phyloP scores from a whole-genome alignment of 2,888 invertebrate species.

The Cephus spinipes region DNA sequence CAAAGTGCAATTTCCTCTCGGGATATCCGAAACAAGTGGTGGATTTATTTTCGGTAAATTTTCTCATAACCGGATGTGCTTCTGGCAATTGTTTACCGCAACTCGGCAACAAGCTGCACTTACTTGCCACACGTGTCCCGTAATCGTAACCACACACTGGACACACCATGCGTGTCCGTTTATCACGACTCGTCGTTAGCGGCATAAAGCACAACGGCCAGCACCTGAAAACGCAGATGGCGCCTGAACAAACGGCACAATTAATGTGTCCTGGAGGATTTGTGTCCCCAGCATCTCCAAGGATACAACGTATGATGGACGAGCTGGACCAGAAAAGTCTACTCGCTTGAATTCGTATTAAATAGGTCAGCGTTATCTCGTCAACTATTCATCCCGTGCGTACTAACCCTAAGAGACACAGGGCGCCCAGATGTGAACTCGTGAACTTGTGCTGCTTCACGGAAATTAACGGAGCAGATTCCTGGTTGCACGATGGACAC shows the following conservation, averaged over 20 bases:
- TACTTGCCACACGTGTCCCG: constrained; percentile 21
- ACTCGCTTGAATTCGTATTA: too few species aligned
- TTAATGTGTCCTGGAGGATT: too few species aligned
- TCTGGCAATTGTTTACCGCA: not conserved
- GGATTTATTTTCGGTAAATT: too few species aligned
- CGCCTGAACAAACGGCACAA: too few species aligned
- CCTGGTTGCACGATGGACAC: constrained; percentile 22
- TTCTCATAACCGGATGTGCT: too few species aligned
- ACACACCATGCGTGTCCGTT: constrained; percentile 40
- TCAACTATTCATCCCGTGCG: too few species aligned
- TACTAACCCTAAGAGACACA: constrained; percentile 35
- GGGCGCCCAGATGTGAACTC: constrained; percentile 26
- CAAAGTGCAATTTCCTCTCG: too few species aligned
- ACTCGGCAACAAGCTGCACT: not conserved
- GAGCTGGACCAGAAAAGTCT: too few species aligned
- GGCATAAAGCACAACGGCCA: constrained; percentile 45
- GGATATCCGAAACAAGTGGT: too few species aligned
- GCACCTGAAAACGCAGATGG: constrained; percentile 24
- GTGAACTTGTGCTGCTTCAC: constrained; percentile 20
- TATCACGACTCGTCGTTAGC: constrained; percentile 45
- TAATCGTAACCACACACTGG: constrained; percentile 42
- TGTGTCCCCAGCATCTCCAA: too few species aligned
- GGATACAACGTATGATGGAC: too few species aligned
- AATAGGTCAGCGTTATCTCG: not conserved
- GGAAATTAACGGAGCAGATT: constrained; percentile 4